These are phyloP conservation scores for Buathra laborator DNA, from an alignment of 2,888 invertebrate genomes.

Conservation along the genomic window DNA sequence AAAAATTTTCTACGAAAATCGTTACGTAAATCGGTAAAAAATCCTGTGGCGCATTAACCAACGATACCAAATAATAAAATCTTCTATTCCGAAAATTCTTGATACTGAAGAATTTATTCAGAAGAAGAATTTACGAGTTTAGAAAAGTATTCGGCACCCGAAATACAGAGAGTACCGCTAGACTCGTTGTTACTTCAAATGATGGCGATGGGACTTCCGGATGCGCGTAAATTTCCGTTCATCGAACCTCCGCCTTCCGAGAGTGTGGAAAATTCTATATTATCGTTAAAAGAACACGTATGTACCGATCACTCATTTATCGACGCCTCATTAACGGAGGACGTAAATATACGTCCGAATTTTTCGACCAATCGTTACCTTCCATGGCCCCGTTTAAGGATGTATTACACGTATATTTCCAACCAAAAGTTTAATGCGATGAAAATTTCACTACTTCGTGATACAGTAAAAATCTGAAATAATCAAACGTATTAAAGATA, in stretches of 20 bases:
- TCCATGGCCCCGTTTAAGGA: no score
- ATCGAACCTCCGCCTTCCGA: conserved; percentile 95
- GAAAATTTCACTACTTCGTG: no score
- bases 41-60: no score
- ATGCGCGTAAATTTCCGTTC: conserved; percentile 97
- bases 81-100: not conserved
- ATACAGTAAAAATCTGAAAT: no score
- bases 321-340: no score
- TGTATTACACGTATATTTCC: no score
- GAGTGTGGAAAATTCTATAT: conserved; percentile 94
- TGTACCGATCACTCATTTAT: conserved; percentile 72
- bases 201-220: conserved; percentile 96
- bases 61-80: no score
- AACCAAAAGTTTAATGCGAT: no score
- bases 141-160: conserved; percentile 95
- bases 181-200: conserved; percentile 96
- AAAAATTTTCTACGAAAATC: not conserved
- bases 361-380: no score
- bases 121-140: conserved; percentile 93
- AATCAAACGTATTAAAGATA: no score
- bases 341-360: no score
- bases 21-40: no score
- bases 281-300: conserved; percentile 95
- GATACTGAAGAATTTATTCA: conserved; percentile 89
- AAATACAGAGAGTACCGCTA: conserved; percentile 96